Evolutionary conservation across 2,797 vertebrate genomes (phyloP), one percentile per base, ranked within the genome.

Genomic region (Rhinogobio ventralis): DNA sequence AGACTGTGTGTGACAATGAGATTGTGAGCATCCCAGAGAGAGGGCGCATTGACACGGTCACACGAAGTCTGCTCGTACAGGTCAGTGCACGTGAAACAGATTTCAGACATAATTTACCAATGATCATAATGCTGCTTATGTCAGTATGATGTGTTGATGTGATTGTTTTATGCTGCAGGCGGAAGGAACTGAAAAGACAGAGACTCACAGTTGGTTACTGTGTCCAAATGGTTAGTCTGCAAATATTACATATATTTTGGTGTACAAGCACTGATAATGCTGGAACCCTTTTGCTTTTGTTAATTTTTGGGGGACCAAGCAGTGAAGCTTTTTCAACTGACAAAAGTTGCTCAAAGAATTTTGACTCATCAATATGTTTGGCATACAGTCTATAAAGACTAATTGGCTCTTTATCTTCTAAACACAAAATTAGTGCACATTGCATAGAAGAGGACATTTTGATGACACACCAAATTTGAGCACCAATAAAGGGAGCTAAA

Each of bases 221-320:
- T 94, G 94, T 68, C 94, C 93, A 0, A 89, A 92, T 83, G 94
- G 94, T 95, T 66, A n/a, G 69, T 82, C 7, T 4, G 85, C 86
- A 81, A 14, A 71, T 73, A 10, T 28, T 64, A 46, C 33, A 81
- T 15, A 69, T 71, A 14, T 20, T 62, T 64, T 9, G 39, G 42
- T 14, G 23, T 14, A 49, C 4, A 73, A 39, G 66, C 8, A 10
- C 19, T 4, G 2, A 67, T 20, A 36, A 67, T 36, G 66, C 30
- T 33, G 62, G 7, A 20, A 11, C 19, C 19, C 9, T 5, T 39
- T 68, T 5, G 10, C 36, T 39, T 68, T 20, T 39, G 36, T 68
- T 42, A n/a, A 5, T 42, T 67, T 42, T 11, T 33, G 4, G 64
- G 17, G 8, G 7, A 39, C 9, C 4, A 6, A 39, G 33, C 33